Evolutionary conservation across 2,113 vertebrate species (phyloP), one percentile per base, ranked within the genome.

Genomic region (Coptodon rendalli): DNA sequence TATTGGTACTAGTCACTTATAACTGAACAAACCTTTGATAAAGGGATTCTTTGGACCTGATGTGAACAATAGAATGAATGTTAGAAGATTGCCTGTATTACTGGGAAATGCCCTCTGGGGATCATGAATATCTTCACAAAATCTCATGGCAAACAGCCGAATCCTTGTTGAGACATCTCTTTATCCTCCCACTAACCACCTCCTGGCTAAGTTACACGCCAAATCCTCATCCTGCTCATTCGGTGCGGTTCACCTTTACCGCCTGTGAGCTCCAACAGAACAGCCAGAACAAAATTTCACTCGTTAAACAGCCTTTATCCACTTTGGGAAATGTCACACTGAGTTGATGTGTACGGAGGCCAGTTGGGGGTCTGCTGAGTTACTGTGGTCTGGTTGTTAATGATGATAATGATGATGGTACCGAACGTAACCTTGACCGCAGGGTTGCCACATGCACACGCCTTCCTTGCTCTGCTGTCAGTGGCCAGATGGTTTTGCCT

Each of bases 401-500:
- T 80, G 87, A 93, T 86, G 79, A 88, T 93, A 87, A 91, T 85
- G 79, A 95, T 90, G 89, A 93, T 87, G 56, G 76, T 86, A 89
- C 81, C 56, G 3, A 91, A 87, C 19, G 61, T 36, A 85, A 94
- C 86, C 90, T 90, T 92, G 89, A 93, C 91, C 83, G 3, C 31
- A 6, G 73, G 84, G 86, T 86, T 34, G 45, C 78, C 24, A 3
- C 78, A 53, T 73, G 84, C 89, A 81, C 66, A 79, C 84, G 7
- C 59, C 17, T n/a, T 16, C 31, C 54, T 50, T 85, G 87, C 84
- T 87, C 73, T n/a, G 86, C 90, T 93, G 90, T 93, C 93, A 91
- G 89, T 29, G 43, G 80, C 88, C 92, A 95, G 89, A 95, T 94
- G 93, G 94, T 94, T 94, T 82, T 7, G 85, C 68, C 79, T 81